Percentiles rank a stretch among this genome's conserved stretches.
Evolutionary conservation across 30 jellyfish, hydroid and myxozoan genomes (phyloP).

Genomic region (Pelagia noctiluca): DNA sequence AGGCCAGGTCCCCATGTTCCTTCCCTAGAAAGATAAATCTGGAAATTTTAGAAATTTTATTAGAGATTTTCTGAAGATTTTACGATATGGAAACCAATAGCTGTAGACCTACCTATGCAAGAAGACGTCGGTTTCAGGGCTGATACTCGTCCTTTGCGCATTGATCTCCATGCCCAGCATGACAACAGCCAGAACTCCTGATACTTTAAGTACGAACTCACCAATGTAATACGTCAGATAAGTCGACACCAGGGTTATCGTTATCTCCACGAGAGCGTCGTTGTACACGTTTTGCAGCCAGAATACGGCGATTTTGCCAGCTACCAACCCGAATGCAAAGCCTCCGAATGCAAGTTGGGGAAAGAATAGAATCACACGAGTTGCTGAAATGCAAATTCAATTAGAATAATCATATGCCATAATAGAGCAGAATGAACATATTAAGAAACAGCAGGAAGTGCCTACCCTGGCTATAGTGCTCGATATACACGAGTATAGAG

Average conservation of each 20-base stretch:
- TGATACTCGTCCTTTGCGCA: constrained; percentile 89
- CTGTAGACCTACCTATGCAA: constrained; percentile 71
- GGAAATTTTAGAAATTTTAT: too few species aligned
- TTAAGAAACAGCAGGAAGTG: too few species aligned
- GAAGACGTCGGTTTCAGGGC: constrained; percentile 93
- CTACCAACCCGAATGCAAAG: constrained; percentile 89
- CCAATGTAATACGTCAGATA: constrained; percentile 84
- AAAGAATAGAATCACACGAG: constrained; percentile 74
- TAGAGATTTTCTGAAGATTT: background rate
- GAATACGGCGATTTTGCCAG: constrained; percentile 88
- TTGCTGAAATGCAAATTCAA: constrained; percentile 46
- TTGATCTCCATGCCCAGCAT: constrained; percentile 94
- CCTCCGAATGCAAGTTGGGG: constrained; percentile 98
- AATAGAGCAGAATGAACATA: too few species aligned
- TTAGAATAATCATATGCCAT: too few species aligned
- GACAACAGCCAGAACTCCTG: constrained; percentile 96
- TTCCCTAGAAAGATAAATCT: too few species aligned
- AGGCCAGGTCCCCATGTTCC: too few species aligned
- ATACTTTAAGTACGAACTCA: constrained; percentile 78
- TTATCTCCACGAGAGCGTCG: constrained; percentile 94
- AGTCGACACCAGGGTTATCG: constrained; percentile 86
- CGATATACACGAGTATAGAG: too few species aligned
- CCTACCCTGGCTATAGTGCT: too few species aligned
- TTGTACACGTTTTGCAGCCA: constrained; percentile 95
- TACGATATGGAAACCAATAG: background rate